phyloP scores from a whole-genome alignment of 2,888 invertebrate species.

The Andrena bucephala region DNA sequence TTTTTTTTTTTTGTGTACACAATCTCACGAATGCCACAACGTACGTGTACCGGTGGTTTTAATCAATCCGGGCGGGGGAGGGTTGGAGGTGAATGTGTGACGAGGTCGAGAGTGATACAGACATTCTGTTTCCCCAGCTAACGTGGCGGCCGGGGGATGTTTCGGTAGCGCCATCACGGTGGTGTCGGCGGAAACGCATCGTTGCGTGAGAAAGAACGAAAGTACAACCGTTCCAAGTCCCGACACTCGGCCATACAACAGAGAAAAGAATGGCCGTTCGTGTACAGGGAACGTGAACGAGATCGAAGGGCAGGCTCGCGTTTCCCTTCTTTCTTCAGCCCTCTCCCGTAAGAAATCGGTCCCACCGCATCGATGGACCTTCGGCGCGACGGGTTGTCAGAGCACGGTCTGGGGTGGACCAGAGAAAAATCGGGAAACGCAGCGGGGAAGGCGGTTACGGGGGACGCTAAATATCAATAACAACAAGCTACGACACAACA shows the following conservation, averaged over 20 bases:
- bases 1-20: conserved; percentile 37
- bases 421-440: conserved; percentile 17
- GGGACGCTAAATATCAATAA: conserved; percentile 44
- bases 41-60: conserved; percentile 44
- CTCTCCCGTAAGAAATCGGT: neutral
- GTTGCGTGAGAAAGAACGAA: neutral
- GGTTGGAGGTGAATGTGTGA: conserved; percentile 29
- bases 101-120: conserved; percentile 13
- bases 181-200: conserved; percentile 5
- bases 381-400: no score
- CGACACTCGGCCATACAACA: conserved; percentile 15
- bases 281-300: conserved; percentile 12
- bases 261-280: conserved; percentile 22
- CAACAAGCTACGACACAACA: conserved; percentile 65
- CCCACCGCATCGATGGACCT: neutral
- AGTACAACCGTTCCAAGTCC: conserved; percentile 18
- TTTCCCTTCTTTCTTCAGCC: conserved; percentile 20
- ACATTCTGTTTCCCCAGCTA: neutral
- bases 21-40: conserved; percentile 45
- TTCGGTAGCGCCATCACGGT: conserved; percentile 5
- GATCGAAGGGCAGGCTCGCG: conserved; percentile 5
- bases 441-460: neutral
- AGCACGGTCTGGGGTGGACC: neutral
- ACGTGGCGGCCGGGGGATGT: neutral
- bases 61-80: neutral